Evolutionary conservation across 1,140 invertebrate species (phyloP).

Genomic region (Oppia nitens): DNA sequence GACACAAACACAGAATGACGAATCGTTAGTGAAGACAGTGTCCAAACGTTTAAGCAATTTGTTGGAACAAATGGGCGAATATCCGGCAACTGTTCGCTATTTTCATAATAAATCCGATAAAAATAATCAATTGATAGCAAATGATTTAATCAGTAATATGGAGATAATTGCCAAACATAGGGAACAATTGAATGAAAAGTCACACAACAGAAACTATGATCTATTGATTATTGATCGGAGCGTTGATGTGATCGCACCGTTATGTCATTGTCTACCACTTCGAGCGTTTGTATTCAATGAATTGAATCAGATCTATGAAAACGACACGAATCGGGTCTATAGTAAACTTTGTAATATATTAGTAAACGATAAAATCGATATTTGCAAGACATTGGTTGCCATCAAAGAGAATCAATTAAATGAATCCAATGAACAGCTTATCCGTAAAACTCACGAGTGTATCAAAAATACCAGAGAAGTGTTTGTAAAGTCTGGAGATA

Average conservation of each 20-base stretch:
- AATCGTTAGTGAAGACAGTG: not conserved
- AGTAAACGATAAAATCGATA: not conserved
- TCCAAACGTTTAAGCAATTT: not conserved
- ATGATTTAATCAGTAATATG: not conserved
- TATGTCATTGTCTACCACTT: not conserved
- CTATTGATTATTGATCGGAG: not conserved
- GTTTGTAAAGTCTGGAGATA: not conserved
- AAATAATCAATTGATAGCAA: not conserved
- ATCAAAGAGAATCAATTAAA: not conserved
- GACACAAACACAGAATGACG: not conserved
- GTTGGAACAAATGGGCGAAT: not conserved
- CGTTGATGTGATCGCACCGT: not conserved
- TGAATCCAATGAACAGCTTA: not conserved
- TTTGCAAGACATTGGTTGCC: not conserved
- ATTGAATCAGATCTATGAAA: not conserved
- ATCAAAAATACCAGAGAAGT: not conserved
- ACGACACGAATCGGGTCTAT: not conserved
- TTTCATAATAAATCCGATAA: not conserved
- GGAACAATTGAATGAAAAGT: not conserved
- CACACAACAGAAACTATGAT: not conserved
- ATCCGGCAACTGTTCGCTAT: not conserved
- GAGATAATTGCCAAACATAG: not conserved
- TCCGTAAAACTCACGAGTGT: not conserved
- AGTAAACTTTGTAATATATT: not conserved
- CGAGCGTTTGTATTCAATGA: not conserved